Conservation (phyloP, 35 echinoderm and acorn worm genomes). For the Stichopus chloronotus region DNA sequence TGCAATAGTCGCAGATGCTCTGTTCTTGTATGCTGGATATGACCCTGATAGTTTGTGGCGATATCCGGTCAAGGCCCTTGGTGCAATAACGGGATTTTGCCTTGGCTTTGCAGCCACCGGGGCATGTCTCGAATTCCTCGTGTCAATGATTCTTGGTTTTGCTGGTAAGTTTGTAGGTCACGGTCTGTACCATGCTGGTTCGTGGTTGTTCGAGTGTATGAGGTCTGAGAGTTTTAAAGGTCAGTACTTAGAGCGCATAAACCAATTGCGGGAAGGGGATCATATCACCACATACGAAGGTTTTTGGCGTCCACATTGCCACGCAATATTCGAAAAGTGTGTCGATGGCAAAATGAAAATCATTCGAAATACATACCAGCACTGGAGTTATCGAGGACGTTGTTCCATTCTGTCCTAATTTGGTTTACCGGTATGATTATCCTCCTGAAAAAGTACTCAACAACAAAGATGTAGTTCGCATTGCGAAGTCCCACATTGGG, state of each 20-base stretch:
- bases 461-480: not conserved
- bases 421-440: slow-evolving; percentile 21
- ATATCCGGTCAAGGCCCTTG: not conserved
- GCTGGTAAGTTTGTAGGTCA: not conserved
- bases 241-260: not conserved
- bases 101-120: not conserved
- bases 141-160: not conserved
- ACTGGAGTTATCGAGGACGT: slow-evolving; percentile 17
- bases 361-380: slow-evolving; percentile 28
- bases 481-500: not conserved
- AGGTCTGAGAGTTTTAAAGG: not conserved
- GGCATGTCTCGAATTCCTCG: not conserved
- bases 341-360: slow-evolving; percentile 22
- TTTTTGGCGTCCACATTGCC: slow-evolving; percentile 14
- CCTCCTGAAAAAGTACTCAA: not conserved
- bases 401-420: not conserved
- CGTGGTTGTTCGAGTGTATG: not conserved
- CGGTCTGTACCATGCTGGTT: not conserved
- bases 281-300: slow-evolving; percentile 35
- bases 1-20: not conserved
- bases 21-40: not conserved
- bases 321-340: slow-evolving; percentile 11
- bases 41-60: not conserved
- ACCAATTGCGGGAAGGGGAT: not conserved
- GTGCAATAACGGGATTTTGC: not conserved